Evolutionary conservation across 2,113 vertebrate species (phyloP), one percentile per base, ranked within the genome.

Genomic region (Sinocyclocheilus maitianheensis): DNA sequence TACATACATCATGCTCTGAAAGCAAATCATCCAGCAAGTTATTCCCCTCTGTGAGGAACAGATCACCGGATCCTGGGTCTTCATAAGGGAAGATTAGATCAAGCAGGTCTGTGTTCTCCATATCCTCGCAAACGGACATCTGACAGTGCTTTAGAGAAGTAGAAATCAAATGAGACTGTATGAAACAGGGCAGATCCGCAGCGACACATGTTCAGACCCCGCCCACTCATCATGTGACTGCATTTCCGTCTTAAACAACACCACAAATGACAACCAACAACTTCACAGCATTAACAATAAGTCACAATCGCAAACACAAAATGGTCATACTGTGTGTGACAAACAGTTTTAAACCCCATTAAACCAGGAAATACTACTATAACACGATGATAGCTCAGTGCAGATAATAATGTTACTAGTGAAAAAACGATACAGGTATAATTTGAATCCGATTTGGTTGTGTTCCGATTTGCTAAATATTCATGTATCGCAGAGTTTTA

Each of bases 91-190:
- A 92, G 34, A 97, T 89, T 84, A 97, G 94, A 26, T 93, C 93
- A 13, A 97, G 86, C 43, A 97, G 92, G 26, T 97, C 97, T 72
- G 91, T 14, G 4, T 94, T 93, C 81, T 89, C 90, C 87, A 95
- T 88, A 0, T 95, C 92, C 14, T 95, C 94, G 26, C 89, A 85
- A 18, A 81, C 81, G 1, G 92, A 92, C 95, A 96, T 95, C 95
- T 95, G 55, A n/a, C 40, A 69, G 18, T 16, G 30, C 13, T 13
- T 48, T 24, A n/a, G 43, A 77, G 20, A 58, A 62, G 60, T 2
- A 26, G 5, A 65, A 65, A 63, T 84, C 24, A 40, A 60, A 60
- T 22, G 18, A 40, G 53, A 78, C 2, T 0, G 16, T 8, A 8
- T 3, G 8, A 60, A 65, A 48, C 60, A 48, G 22, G 3, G 37